These are phyloP conservation scores for Drosophila nannoptera DNA, from an alignment of 1,140 invertebrate species.

Conservation along the genomic window DNA sequence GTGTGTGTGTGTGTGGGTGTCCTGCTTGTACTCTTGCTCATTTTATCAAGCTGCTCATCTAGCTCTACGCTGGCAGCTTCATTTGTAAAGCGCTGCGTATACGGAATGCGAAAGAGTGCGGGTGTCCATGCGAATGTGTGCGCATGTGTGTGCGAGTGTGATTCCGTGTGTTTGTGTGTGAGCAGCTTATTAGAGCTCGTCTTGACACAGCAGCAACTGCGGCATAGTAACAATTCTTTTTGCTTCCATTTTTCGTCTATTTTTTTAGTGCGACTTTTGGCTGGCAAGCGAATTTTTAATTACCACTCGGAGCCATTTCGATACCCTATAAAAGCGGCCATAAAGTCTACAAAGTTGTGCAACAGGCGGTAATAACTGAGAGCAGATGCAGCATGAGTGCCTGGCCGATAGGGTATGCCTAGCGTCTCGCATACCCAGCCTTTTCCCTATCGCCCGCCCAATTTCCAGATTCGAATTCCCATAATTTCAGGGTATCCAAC, in stretches of 20 bases:
- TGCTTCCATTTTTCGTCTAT: slow-evolving; percentile 1
- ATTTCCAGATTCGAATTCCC: too few species aligned
- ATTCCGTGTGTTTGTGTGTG: slow-evolving; percentile 26
- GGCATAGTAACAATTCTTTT: slow-evolving; percentile 49
- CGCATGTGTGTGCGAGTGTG: slow-evolving; percentile 15
- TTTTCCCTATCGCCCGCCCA: too few species aligned
- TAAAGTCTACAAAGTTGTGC: not conserved
- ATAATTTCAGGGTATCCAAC: slow-evolving; percentile 2
- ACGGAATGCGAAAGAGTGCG: slow-evolving; percentile 38
- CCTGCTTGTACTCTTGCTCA: slow-evolving; percentile 24
- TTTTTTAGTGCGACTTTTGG: slow-evolving; percentile 44
- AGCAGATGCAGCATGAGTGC: not conserved
- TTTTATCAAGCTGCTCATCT: slow-evolving; percentile 20
- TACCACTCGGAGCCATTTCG: slow-evolving; percentile 27
- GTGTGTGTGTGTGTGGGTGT: slow-evolving; percentile 11
- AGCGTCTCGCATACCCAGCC: too few species aligned
- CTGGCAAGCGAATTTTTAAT: slow-evolving; percentile 57
- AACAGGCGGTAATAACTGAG: not conserved
- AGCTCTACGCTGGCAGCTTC: slow-evolving; percentile 48
- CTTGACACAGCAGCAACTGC: slow-evolving; percentile 36
- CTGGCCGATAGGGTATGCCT: too few species aligned
- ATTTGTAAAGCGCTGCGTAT: slow-evolving; percentile 64
- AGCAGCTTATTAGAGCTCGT: slow-evolving; percentile 51
- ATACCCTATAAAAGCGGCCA: slow-evolving; percentile 20
- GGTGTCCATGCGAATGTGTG: slow-evolving; percentile 13